Percentiles rank a stretch among this genome's conserved stretches.
Evolutionary conservation across 1,140 invertebrate species (phyloP).

Genomic region (Caenorhabditis remanei): DNA sequence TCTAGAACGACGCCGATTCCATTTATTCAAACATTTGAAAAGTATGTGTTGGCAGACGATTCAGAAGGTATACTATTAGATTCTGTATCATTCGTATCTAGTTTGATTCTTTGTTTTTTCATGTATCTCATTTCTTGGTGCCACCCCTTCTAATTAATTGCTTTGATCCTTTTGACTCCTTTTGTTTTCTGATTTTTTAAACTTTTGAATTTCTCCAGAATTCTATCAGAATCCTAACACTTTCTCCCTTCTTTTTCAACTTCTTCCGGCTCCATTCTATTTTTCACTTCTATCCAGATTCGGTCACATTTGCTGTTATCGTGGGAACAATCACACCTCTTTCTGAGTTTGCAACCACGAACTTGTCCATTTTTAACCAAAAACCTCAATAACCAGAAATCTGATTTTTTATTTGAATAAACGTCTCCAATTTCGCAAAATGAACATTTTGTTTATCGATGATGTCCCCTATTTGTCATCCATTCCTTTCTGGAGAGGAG

Average conservation of each 20-base stretch:
- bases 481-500: neutral
- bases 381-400: slow-evolving; percentile 41
- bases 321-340: slow-evolving; percentile 7
- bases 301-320: slow-evolving; percentile 13
- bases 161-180: neutral
- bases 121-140: neutral
- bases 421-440: slow-evolving; percentile 22
- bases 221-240: no score
- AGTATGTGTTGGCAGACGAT: no score
- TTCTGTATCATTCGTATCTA: neutral
- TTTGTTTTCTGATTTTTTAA: neutral
- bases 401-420: neutral
- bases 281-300: neutral
- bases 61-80: no score
- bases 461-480: neutral
- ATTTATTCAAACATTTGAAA: no score
- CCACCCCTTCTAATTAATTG: neutral
- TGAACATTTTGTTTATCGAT: slow-evolving; percentile 27
- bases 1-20: neutral
- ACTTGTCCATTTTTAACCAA: neutral
- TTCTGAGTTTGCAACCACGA: neutral
- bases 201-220: neutral
- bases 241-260: neutral
- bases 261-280: slow-evolving; percentile 15
- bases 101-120: neutral